These are phyloP conservation scores for Temnothorax unifasciatus DNA, from an alignment of 2,888 invertebrate genomes.

Conservation along the genomic window DNA sequence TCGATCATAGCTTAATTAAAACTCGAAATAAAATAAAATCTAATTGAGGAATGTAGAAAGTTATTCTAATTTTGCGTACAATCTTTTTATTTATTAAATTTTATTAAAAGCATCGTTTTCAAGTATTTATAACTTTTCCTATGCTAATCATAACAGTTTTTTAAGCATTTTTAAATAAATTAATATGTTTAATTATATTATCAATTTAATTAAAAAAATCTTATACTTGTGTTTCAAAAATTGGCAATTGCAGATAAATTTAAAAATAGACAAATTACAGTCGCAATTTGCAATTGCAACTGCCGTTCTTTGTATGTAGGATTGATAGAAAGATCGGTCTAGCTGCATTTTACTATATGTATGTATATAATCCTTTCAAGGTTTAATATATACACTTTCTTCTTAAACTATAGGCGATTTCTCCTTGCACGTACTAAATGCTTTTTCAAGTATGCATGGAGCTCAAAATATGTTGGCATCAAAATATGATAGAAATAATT, in stretches of 20 bases:
- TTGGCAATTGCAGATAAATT: constrained; percentile 16
- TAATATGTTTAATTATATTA: constrained; percentile 8
- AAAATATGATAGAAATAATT: constrained; percentile 73
- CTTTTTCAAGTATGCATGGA: constrained; percentile 60
- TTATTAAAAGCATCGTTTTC: constrained; percentile 15
- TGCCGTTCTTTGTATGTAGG: constrained; percentile 24
- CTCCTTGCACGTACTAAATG: constrained; percentile 34
- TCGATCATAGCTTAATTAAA: neutral
- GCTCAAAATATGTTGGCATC: constrained; percentile 64
- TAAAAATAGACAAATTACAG: constrained; percentile 12
- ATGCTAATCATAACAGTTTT: constrained; percentile 2
- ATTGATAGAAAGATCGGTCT: constrained; percentile 57
- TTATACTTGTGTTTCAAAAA: neutral
- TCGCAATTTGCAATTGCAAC: neutral
- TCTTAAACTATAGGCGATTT: constrained; percentile 48
- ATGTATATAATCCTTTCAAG: constrained; percentile 40
- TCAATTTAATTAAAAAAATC: neutral
- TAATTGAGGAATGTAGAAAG: neutral
- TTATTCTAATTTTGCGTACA: neutral
- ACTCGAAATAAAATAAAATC: neutral
- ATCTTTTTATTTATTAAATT: neutral
- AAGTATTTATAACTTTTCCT: neutral
- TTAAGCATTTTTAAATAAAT: constrained; percentile 20
- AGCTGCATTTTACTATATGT: constrained; percentile 42
- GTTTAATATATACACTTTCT: constrained; percentile 58